phyloP scores from a whole-genome alignment of 1,140 invertebrate species.

The Sycobia sp. region DNA sequence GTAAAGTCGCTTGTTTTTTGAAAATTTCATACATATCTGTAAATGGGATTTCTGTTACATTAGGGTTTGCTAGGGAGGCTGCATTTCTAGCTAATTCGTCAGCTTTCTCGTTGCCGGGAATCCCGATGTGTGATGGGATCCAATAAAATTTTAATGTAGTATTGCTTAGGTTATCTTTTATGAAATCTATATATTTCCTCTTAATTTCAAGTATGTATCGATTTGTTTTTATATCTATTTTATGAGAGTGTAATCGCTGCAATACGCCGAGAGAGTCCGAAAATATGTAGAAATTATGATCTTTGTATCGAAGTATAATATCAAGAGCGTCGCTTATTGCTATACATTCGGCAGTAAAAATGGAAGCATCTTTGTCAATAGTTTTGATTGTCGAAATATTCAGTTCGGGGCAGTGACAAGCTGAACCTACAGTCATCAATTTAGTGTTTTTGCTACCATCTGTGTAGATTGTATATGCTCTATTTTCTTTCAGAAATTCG shows the following conservation, averaged over 20 bases:
- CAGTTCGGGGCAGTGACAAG: background rate
- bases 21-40: background rate
- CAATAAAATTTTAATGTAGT: slow-evolving; percentile 1
- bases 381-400: too few relatives aligned
- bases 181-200: background rate
- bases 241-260: background rate
- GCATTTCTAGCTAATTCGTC: slow-evolving; percentile 13
- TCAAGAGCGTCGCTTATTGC: slow-evolving; percentile 8
- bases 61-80: background rate
- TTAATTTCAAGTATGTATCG: background rate
- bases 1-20: background rate
- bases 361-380: too few relatives aligned
- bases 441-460: background rate
- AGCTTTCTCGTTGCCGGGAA: slow-evolving; percentile 5
- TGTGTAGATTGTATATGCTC: background rate
- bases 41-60: background rate
- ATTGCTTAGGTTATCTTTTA: background rate
- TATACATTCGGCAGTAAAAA: slow-evolving; percentile 12
- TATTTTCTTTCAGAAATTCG: background rate
- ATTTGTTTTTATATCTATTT: background rate
- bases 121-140: slow-evolving; percentile 18
- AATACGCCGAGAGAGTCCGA: slow-evolving; percentile 1
- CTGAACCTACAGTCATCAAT: background rate
- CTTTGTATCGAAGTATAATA: background rate
- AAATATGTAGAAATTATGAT: background rate